Conservation (phyloP, 2,888 invertebrate genomes). For the Drosophila subsilvestris region DNA sequence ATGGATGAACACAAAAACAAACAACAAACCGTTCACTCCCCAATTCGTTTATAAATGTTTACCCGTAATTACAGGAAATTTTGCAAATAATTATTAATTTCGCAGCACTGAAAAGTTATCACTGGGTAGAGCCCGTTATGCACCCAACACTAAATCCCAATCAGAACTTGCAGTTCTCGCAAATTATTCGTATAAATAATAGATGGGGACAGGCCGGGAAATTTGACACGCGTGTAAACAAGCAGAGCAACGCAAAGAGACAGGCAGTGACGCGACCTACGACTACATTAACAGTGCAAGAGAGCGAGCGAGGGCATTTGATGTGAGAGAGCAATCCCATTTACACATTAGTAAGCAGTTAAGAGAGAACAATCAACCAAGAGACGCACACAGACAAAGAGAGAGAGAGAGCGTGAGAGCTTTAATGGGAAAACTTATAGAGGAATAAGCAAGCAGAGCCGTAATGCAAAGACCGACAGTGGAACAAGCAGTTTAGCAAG, state of each 20-base stretch:
- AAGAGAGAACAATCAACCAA: background rate
- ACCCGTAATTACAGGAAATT: background rate
- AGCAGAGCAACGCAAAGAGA: background rate
- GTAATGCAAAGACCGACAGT: background rate
- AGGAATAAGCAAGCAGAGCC: background rate
- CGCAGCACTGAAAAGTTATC: background rate
- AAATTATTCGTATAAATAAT: background rate
- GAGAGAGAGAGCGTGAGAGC: background rate
- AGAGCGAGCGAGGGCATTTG: slow-evolving; percentile 8
- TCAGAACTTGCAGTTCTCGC: background rate
- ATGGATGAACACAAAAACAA: background rate
- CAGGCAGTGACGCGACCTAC: slow-evolving; percentile 18
- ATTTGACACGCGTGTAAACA: slow-evolving; percentile 4
- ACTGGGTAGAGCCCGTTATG: background rate
- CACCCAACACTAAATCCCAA: background rate
- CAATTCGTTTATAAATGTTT: background rate
- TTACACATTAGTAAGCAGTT: background rate
- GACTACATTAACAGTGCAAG: slow-evolving; percentile 14
- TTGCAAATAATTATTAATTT: background rate
- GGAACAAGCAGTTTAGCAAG: background rate
- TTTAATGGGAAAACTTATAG: background rate
- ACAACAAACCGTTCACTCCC: background rate
- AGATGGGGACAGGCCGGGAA: background rate
- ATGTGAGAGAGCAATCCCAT: slow-evolving; percentile 9
- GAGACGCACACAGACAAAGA: background rate